Percentiles rank a stretch among this genome's conserved stretches.
Conservation (phyloP, 2,888 invertebrate genomes). For the Himalopsyche kuldschensis region DNA sequence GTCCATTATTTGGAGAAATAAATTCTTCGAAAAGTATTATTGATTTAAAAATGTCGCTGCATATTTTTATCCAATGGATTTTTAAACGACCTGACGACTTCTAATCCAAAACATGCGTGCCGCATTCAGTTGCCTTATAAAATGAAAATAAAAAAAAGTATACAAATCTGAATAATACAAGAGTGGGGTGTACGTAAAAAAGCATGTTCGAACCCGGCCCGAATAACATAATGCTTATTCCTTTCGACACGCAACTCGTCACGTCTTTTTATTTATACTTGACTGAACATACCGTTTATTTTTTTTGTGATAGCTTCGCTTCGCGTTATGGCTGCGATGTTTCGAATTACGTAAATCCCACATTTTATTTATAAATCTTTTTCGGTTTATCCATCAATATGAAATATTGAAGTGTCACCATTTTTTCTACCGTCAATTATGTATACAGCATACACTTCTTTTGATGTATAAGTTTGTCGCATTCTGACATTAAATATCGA, state of each 20-base stretch:
- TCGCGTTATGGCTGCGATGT: neutral
- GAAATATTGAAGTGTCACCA: no score
- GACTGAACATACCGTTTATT: conserved; percentile 10
- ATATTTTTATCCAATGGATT: neutral
- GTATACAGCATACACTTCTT: no score
- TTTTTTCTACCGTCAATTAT: no score
- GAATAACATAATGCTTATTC: conserved; percentile 26
- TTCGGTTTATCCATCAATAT: no score
- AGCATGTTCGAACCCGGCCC: neutral
- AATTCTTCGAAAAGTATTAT: neutral
- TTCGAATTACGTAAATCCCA: no score
- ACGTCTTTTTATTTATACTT: conserved; percentile 26
- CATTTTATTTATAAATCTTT: no score
- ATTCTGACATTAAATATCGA: no score
- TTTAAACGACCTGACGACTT: neutral
- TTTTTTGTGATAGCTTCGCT: neutral
- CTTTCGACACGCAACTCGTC: conserved; percentile 31
- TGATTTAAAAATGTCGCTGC: neutral
- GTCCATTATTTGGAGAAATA: no score
- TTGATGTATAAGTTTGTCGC: no score
- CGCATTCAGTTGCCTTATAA: neutral
- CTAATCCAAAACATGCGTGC: neutral
- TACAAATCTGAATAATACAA: neutral
- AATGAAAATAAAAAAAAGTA: neutral
- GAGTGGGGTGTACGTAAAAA: neutral